Percentiles rank a stretch among this genome's conserved stretches.
These are phyloP conservation scores for Phrynocephalus versicolor DNA, from an alignment of 2,113 vertebrate genomes.

Conservation along the genomic window DNA sequence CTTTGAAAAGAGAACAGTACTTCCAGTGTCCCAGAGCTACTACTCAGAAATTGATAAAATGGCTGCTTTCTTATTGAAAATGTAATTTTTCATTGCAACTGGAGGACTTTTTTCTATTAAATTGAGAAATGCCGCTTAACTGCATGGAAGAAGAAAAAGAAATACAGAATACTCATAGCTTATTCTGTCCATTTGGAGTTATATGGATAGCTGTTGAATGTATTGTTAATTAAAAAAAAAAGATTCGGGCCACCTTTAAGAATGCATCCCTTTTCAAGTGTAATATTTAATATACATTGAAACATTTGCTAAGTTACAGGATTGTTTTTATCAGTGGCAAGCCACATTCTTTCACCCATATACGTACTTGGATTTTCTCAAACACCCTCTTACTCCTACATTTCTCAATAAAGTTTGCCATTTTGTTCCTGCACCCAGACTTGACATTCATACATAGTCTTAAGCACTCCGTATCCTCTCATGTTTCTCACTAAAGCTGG, in stretches of 20 bases:
- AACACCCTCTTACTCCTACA: background rate
- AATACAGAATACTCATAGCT: fast-evolving
- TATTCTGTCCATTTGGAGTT: background rate
- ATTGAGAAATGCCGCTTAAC: slow-evolving; percentile 4
- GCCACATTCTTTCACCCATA: background rate
- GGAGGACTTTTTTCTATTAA: slow-evolving; percentile 22
- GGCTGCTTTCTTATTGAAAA: slow-evolving; percentile 6
- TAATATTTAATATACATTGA: background rate
- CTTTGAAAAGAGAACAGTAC: slow-evolving; percentile 85
- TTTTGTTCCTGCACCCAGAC: background rate
- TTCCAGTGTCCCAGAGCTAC: slow-evolving; percentile 81
- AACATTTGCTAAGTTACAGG: background rate
- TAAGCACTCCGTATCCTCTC: background rate
- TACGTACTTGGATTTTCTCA: background rate
- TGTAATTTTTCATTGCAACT: background rate
- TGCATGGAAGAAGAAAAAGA: slow-evolving; percentile 21
- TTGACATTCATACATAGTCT: background rate
- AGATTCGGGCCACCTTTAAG: too few species aligned
- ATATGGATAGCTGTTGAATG: background rate
- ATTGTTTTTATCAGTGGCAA: background rate
- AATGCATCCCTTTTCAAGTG: background rate
- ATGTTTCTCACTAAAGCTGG: background rate
- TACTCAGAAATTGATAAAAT: slow-evolving; percentile 30
- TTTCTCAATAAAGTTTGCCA: background rate
- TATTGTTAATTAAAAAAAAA: background rate